Evolutionary conservation across 2,797 vertebrate species (phyloP).

Genomic region (Tangara arthus): DNA sequence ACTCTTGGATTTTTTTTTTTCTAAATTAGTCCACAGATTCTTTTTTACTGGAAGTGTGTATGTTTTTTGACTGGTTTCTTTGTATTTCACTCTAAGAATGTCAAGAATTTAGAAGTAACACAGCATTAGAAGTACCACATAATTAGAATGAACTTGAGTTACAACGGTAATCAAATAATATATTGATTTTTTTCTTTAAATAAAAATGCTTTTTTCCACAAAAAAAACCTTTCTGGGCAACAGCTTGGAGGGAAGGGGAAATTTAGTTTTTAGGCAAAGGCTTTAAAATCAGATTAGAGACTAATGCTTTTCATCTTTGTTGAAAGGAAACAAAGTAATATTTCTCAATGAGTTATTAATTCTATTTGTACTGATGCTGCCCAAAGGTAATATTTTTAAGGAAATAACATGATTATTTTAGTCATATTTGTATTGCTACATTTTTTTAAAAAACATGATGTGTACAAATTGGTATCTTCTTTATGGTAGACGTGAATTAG

Average conservation of each 20-base stretch:
- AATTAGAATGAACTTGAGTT: conserved; percentile 26
- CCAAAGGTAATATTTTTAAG: not conserved
- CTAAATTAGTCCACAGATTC: not conserved
- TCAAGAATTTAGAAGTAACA: not conserved
- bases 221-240: not conserved
- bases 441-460: not conserved
- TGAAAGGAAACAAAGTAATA: not conserved
- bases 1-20: not conserved
- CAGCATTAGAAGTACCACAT: not conserved
- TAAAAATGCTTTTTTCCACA: not conserved
- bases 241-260: not conserved
- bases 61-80: not conserved
- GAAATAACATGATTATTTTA: not conserved
- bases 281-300: not conserved
- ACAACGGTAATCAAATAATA: not conserved
- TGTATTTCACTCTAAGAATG: not conserved
- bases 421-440: not conserved
- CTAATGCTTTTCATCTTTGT: not conserved
- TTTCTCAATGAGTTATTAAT: not conserved
- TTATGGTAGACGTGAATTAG: not conserved
- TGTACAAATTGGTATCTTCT: not conserved
- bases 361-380: not conserved
- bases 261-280: not conserved
- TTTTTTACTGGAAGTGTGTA: not conserved
- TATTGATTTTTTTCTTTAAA: not conserved